These are phyloP conservation scores for Gymnosoma rotundatum DNA, from an alignment of 2,888 invertebrate species.

Conservation along the genomic window DNA sequence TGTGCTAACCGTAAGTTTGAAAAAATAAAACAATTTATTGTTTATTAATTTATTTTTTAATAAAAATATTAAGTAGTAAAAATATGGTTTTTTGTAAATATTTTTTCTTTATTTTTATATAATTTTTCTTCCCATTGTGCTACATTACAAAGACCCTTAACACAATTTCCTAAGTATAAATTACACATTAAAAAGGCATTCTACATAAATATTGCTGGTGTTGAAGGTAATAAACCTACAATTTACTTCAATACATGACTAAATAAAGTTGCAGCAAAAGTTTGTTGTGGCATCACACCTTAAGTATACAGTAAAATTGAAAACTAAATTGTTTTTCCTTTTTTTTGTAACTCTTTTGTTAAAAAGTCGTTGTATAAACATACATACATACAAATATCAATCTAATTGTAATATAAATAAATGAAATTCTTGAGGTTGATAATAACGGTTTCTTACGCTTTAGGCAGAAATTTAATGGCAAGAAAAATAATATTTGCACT, in stretches of 20 bases:
- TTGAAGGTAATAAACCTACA: conserved; percentile 46
- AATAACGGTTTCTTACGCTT: neutral
- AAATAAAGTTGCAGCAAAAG: conserved; percentile 27
- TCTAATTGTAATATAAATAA: no score
- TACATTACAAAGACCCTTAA: neutral
- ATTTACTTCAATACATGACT: conserved; percentile 43
- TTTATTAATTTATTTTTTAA: no score
- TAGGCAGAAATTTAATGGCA: no score
- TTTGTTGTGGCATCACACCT: conserved; percentile 28
- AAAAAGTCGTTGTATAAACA: neutral
- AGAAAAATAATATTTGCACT: no score
- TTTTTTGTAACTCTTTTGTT: conserved; percentile 31
- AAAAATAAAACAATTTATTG: no score
- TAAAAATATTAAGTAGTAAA: no score
- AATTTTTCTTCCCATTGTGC: conserved; percentile 19
- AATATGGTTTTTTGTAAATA: no score
- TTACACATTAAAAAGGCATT: conserved; percentile 22
- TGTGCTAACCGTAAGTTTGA: no score
- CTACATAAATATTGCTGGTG: conserved; percentile 39
- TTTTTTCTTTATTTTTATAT: no score
- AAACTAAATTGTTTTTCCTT: conserved; percentile 30
- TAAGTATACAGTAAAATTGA: conserved; percentile 43
- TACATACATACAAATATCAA: no score
- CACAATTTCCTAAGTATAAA: conserved; percentile 26
- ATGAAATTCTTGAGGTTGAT: neutral